A percentile compares a stretch with the other conserved stretches of the same genome.
Evolutionary conservation across 2,797 vertebrate species (phyloP).

Genomic region (Xenopus petersii): DNA sequence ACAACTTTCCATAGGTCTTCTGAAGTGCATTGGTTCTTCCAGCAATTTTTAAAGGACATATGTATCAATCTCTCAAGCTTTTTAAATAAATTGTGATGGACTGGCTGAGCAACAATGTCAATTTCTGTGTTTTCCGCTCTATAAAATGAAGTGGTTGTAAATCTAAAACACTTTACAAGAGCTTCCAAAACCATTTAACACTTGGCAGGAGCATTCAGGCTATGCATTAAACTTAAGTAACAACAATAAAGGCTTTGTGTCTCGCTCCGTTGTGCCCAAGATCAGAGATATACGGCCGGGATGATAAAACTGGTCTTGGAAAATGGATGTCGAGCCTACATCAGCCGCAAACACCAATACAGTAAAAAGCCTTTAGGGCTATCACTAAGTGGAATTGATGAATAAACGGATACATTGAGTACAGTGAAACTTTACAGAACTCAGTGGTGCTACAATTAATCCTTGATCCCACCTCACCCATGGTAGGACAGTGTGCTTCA

Average conservation of each 20-base stretch:
- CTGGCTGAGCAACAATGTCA: constrained; percentile 19
- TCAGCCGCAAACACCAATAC: too few species aligned
- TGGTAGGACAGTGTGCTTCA: too few species aligned
- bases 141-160: constrained; percentile 47
- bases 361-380: too few species aligned
- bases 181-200: constrained; percentile 37
- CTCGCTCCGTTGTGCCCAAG: neutral
- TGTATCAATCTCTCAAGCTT: constrained; percentile 24
- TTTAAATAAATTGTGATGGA: constrained; percentile 33
- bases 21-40: neutral
- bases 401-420: neutral
- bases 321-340: neutral
- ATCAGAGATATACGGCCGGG: neutral
- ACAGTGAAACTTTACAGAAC: neutral
- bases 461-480: too few species aligned
- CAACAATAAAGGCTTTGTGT: constrained; percentile 15
- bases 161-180: constrained; percentile 28
- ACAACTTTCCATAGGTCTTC: neutral
- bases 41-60: constrained; percentile 16
- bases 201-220: constrained; percentile 31
- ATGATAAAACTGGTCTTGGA: too few species aligned
- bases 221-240: constrained; percentile 19
- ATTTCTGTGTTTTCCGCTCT: constrained; percentile 16
- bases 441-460: too few species aligned
- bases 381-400: neutral